Conservation (phyloP, 2,113 vertebrate species). For the Tenrec ecaudatus region DNA sequence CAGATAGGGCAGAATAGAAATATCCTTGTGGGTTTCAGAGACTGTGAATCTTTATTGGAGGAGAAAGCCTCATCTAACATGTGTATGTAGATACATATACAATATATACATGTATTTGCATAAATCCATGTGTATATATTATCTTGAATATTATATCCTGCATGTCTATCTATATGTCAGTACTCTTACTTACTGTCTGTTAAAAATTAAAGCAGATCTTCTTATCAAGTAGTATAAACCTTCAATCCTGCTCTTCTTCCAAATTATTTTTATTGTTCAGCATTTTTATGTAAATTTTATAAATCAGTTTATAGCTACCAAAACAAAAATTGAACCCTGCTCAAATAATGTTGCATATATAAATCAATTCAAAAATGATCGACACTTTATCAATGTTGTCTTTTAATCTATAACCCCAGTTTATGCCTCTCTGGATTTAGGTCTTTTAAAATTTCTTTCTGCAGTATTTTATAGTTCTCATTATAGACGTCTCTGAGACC, state of each 20-base stretch:
- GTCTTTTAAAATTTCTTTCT: neutral
- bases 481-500: slow-evolving; percentile 5
- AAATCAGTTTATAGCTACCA: neutral
- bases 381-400: neutral
- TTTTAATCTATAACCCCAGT: neutral
- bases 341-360: neutral
- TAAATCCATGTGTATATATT: neutral
- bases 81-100: neutral
- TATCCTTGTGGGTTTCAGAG: no score
- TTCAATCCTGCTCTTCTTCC: neutral
- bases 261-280: neutral
- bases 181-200: neutral
- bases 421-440: neutral
- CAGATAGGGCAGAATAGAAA: no score
- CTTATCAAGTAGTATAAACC: neutral
- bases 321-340: neutral
- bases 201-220: neutral
- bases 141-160: neutral
- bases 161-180: neutral
- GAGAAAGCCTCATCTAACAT: no score
- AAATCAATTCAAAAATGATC: neutral
- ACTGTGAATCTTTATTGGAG: no score
- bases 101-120: neutral
- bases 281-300: slow-evolving; percentile 16
- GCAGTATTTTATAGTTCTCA: neutral